Evolutionary conservation across 2,113 vertebrate species (phyloP).

Genomic region (Eretmochelys imbricata): DNA sequence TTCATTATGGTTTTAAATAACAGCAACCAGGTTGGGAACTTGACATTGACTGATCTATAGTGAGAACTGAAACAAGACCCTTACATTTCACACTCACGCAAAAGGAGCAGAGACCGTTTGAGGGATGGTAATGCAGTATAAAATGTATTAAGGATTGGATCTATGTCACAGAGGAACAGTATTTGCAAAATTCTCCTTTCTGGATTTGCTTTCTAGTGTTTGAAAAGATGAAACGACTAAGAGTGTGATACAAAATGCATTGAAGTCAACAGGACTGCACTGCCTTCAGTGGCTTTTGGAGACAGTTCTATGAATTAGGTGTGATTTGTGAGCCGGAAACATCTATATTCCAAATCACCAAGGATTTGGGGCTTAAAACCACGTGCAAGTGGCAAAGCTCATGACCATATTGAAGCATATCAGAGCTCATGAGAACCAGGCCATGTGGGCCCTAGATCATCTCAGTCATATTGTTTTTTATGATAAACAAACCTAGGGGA

Average conservation of each 20-base stretch:
- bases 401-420: background rate
- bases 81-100: background rate
- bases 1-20: conserved; percentile 5
- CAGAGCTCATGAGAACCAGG: conserved; percentile 2
- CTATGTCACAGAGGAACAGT: background rate
- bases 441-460: conserved; percentile 1
- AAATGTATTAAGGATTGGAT: background rate
- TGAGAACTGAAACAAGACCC: background rate
- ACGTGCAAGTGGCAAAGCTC: background rate
- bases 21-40: conserved; percentile 31
- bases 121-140: background rate
- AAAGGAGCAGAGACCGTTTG: background rate
- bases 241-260: background rate
- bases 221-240: background rate
- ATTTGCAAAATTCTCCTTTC: fast-evolving
- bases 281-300: background rate
- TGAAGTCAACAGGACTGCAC: fast-evolving
- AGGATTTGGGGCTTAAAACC: background rate
- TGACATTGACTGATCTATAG: background rate
- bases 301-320: fast-evolving
- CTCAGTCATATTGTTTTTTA: conserved; percentile 25
- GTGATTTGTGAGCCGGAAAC: background rate
- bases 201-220: background rate
- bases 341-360: background rate
- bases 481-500: background rate